Evolutionary conservation across 2,113 vertebrate species (phyloP).

Genomic region (Struthio camelus): DNA sequence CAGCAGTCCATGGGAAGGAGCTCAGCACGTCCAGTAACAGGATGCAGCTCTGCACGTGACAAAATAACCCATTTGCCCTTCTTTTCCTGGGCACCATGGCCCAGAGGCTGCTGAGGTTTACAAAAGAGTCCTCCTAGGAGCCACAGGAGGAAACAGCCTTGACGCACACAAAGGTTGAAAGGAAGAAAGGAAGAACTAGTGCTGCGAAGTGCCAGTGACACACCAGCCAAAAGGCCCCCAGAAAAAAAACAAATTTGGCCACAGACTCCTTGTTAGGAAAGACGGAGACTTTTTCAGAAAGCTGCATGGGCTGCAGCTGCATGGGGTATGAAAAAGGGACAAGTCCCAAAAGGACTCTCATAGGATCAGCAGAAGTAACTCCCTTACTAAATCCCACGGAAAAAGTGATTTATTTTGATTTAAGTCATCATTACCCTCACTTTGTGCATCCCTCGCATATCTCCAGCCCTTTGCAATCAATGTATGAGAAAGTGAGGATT

Average conservation of each 20-base stretch:
- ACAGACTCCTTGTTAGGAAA: background rate
- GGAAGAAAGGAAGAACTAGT: background rate
- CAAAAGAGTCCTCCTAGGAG: background rate
- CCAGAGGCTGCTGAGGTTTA: background rate
- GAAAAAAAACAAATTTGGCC: background rate
- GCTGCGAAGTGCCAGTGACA: background rate
- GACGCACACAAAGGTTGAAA: background rate
- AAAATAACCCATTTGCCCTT: background rate
- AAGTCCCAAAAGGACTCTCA: background rate
- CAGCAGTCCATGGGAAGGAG: background rate
- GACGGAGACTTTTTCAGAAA: background rate
- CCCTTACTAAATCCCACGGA: background rate
- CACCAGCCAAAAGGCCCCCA: background rate
- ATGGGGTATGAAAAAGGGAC: background rate
- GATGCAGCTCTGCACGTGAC: background rate
- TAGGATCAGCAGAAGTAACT: background rate
- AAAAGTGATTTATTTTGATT: background rate
- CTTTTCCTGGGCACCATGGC: background rate
- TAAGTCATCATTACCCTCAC: background rate
- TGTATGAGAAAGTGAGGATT: background rate
- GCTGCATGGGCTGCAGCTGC: background rate
- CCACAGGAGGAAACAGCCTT: background rate
- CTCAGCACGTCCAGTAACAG: background rate
- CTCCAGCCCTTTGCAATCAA: background rate
- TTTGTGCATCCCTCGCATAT: background rate